These are phyloP conservation scores for Drosophila parvula DNA, from an alignment of 1,140 invertebrate genomes.

Conservation along the genomic window DNA sequence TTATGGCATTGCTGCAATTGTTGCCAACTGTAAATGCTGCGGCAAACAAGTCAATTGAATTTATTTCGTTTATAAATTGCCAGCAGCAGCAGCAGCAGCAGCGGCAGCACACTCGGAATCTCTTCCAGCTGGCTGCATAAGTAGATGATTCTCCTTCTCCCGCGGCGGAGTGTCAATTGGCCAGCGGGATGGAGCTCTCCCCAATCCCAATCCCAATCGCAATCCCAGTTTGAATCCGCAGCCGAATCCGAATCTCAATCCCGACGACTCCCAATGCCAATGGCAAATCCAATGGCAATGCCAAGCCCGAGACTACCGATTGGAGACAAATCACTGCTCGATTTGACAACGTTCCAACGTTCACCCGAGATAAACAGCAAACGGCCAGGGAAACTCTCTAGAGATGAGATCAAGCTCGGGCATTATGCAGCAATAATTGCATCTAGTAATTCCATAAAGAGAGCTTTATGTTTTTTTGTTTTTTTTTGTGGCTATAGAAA, in stretches of 20 bases:
- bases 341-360: slow-evolving; percentile 65
- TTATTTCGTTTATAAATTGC: slow-evolving; percentile 83
- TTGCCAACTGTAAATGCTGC: slow-evolving; percentile 83
- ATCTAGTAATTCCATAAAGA: slow-evolving; percentile 20
- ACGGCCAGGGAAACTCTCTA: slow-evolving; percentile 31
- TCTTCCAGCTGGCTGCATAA: slow-evolving; percentile 32
- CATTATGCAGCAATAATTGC: slow-evolving; percentile 26
- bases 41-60: slow-evolving; percentile 83
- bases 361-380: slow-evolving; percentile 32
- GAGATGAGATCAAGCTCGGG: slow-evolving; percentile 26
- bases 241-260: slow-evolving; percentile 4
- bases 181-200: slow-evolving; percentile 35
- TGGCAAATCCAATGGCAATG: slow-evolving; percentile 10
- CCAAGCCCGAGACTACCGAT: slow-evolving; percentile 40
- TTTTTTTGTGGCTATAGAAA: background rate
- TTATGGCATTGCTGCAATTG: slow-evolving; percentile 83
- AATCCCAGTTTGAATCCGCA: too few species aligned
- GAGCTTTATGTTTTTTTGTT: background rate
- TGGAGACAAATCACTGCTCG: slow-evolving; percentile 76
- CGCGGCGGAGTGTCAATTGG: slow-evolving; percentile 69
- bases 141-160: slow-evolving; percentile 35
- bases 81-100: slow-evolving; percentile 37
- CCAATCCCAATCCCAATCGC: slow-evolving; percentile 16
- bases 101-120: slow-evolving; percentile 27
- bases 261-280: slow-evolving; percentile 12